Percentiles rank a stretch among this genome's conserved stretches.
Conservation (phyloP, 2,888 invertebrate genomes). For the Euzetes globulus region DNA sequence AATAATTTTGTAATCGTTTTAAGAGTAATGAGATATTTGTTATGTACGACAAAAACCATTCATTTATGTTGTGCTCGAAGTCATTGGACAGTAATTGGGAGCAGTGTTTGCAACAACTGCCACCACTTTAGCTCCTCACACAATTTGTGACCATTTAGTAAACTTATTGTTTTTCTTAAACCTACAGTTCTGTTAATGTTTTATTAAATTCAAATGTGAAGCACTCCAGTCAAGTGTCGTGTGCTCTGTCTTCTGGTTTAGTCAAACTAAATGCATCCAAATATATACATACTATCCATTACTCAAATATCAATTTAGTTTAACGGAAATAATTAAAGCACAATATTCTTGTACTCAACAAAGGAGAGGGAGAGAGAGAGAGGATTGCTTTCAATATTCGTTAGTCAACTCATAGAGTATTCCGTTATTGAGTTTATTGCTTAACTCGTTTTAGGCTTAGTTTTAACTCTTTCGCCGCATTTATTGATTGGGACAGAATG, state of each 20-base stretch:
- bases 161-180: background rate
- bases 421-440: constrained; percentile 10
- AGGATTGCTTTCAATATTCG: background rate
- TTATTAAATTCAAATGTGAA: background rate
- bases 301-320: constrained; percentile 24
- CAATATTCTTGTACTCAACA: background rate
- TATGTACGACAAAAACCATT: background rate
- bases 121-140: background rate
- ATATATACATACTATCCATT: no score
- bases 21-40: no score
- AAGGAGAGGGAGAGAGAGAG: background rate
- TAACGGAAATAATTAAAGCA: constrained; percentile 30
- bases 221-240: background rate
- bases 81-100: background rate
- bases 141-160: background rate
- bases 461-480: background rate
- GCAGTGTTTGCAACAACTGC: background rate
- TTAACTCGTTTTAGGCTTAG: background rate
- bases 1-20: no score
- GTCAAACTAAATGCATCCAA: no score
- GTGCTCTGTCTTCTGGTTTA: no score
- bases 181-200: background rate
- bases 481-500: constrained; percentile 6
- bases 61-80: background rate
- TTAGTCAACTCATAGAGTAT: background rate